phyloP scores from a whole-genome alignment of 1,140 invertebrate genomes.

The Bombyx mandarina region DNA sequence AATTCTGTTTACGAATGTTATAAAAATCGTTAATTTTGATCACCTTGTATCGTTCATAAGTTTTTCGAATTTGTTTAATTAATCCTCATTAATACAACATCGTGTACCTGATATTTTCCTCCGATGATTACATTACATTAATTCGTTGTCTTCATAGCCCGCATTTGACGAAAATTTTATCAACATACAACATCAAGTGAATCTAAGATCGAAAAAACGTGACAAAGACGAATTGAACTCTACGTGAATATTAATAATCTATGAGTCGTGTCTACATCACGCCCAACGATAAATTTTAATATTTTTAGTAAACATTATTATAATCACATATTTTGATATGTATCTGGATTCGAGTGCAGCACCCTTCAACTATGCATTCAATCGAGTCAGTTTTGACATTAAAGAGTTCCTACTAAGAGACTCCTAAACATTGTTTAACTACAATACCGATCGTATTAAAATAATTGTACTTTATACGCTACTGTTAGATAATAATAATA shows the following conservation, averaged over 20 bases:
- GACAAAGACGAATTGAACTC: background rate
- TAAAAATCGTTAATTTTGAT: background rate
- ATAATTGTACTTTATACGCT: conserved; percentile 62
- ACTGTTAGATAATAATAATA: conserved; percentile 16
- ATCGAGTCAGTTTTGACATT: conserved; percentile 8
- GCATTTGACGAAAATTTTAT: conserved; percentile 60
- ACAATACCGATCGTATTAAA: conserved; percentile 64
- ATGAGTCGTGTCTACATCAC: too few species aligned
- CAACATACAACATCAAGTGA: conserved; percentile 20
- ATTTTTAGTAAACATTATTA: conserved; percentile 14
- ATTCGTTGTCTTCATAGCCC: conserved; percentile 60
- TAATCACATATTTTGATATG: conserved; percentile 65
- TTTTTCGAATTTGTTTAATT: conserved; percentile 1
- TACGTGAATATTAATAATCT: too few species aligned
- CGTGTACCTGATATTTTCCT: conserved; percentile 10
- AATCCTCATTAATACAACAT: conserved; percentile 14
- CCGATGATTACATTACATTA: conserved; percentile 16
- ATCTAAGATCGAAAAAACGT: conserved; percentile 10
- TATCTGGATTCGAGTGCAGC: conserved; percentile 31
- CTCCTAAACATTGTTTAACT: conserved; percentile 57
- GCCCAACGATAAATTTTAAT: conserved; percentile 7
- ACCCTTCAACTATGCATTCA: conserved; percentile 28
- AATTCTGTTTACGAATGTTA: background rate
- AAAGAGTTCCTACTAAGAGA: conserved; percentile 29
- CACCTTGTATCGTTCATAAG: background rate